These are phyloP conservation scores for Piliocolobus tephrosceles DNA, from an alignment of 2,113 vertebrate species.

Conservation along the genomic window DNA sequence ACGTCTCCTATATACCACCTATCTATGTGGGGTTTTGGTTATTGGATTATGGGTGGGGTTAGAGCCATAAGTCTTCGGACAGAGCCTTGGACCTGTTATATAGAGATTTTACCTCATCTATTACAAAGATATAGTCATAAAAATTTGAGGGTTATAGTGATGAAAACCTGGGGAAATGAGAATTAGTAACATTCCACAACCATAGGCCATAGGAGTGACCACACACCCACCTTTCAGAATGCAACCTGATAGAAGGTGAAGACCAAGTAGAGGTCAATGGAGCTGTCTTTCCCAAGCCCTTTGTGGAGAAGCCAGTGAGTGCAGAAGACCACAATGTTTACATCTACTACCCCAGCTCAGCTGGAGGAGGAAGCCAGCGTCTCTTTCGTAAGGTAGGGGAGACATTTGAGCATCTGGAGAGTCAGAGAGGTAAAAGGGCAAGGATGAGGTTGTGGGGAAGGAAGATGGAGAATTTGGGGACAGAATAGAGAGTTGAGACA, in stretches of 20 bases:
- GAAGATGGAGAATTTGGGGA: neutral
- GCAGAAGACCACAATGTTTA: conserved; percentile 99
- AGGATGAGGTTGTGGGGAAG: neutral
- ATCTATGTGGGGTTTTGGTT: conserved; percentile 4
- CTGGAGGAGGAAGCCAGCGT: conserved; percentile 97
- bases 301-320: conserved; percentile 98
- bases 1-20: neutral
- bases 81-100: neutral
- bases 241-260: conserved; percentile 95
- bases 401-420: neutral
- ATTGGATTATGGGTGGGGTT: neutral
- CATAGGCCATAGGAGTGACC: neutral
- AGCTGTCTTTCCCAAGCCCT: conserved; percentile 97
- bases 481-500: neutral
- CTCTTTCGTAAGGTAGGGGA: conserved; percentile 97
- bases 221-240: conserved; percentile 86
- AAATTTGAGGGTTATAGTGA: conserved; percentile 14
- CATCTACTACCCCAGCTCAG: conserved; percentile 98
- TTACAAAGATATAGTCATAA: neutral
- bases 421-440: neutral
- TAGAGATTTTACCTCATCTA: neutral
- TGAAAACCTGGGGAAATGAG: conserved; percentile 37
- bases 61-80: neutral
- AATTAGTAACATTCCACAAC: conserved; percentile 22
- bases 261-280: conserved; percentile 99